Base-by-base conservation (phyloP, 2,797 vertebrate genomes). In the Sandelia bainsii region DNA sequence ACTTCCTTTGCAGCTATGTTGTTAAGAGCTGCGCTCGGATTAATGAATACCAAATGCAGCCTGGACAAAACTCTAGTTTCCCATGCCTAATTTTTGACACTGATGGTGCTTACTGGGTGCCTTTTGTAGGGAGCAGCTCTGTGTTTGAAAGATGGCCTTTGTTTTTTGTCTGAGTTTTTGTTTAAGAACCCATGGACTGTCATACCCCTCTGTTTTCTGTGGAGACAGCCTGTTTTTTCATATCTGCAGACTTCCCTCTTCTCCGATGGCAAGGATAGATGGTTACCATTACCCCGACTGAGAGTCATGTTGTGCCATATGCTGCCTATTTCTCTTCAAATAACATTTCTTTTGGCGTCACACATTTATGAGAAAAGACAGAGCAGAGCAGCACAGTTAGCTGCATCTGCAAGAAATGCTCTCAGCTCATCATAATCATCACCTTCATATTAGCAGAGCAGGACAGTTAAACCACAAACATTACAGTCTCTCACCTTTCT, bases 231-330 rank as follows among this genome's bases (percentile, higher is more conserved):
- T 71, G 58, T 77, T 75, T 69, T 34, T 52, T 87, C 67, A 72
- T 80, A 78, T 80, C 80, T 78, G 79, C 63, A 73, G 62, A 74
- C 67, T 70, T 68, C 22, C 48, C 71, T 73, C 66, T 27, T 54
- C 74, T 87, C 77, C 39, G 64, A 87, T 71, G 81, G 80, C 60
- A 40, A 62, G 39, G 80, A 88, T 86, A 81, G 83, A 91, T 86
- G 73, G 58, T 72, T 84, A 79, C 85, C 72, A 83, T 86, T 89
- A 77, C 68, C 54, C 83, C 67, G 27, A 68, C 85, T 48, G 82
- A 76, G 88, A 83, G 67, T 80, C 69, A n/a, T 57, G 76, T 69
- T 62, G 61, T 46, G 73, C 86, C 88, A 85, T 90, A 89, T 89
- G 89, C 77, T 71, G 67, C 73, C 49, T 63, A 17, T 80, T 90